Base-by-base conservation (phyloP, 2,888 invertebrate genomes). In the Catocala sponsa region DNA sequence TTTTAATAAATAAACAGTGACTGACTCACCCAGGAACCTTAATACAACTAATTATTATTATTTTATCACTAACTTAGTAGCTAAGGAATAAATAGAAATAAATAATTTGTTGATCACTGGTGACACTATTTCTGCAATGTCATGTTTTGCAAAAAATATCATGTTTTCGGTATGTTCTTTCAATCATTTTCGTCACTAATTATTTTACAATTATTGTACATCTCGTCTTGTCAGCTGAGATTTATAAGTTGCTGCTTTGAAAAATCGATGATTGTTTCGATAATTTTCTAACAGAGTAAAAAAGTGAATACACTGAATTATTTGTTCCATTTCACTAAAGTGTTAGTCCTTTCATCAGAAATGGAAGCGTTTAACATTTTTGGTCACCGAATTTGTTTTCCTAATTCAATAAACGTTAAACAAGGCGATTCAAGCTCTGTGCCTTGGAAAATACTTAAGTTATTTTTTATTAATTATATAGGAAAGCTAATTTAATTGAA, bases 71-170 rank as follows among this genome's bases (percentile, higher is more conserved):
- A 78, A 77, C 43, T 61, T 74, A 77, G n/a, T 64, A 60, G 48
- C 70, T 77, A 81, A 35, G 67, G 58, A 78, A 79, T 79, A 82
- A 83, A 84, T 83, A 79, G 72, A 76, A 77, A 78, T 80, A 80
- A 78, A 79, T 81, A 80, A 71, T 78, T 78, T 80, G 78, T 75
- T 80, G 80, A 80, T 83, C 81, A 81, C 81, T 80, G 66, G 60
- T 44, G 63, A 69, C 63, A 76, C 15, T 51, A 32, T 12, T 6
- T 35, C 46, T 49, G 46, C 6, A 61, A 59, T 58, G 58, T 60
- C 59, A 13, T 52, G 38, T 43, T 48, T 42, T 42, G 11, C 25
- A 25, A 50, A 47, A 46, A 7, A 48, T 25, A 12, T 33, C 0
- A 25, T 25, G 25, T 25, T 25, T 25, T 25, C 25, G 25, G 25